Base-by-base conservation (phyloP, 2,113 vertebrate species). In the Glareola pratincola region DNA sequence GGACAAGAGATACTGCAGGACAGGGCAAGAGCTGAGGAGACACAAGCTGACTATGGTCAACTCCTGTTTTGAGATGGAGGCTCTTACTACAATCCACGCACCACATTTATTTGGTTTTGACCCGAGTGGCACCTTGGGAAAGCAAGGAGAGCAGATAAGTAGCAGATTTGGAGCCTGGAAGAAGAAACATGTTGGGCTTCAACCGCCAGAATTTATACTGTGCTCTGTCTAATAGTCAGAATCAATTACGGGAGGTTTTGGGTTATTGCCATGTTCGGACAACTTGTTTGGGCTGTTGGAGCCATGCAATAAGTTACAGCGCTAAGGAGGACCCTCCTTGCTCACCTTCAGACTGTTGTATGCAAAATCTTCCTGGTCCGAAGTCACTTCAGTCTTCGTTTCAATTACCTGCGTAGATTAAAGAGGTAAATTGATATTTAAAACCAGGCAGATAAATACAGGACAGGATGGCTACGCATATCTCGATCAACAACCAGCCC, bases 301-400 rank as follows among this genome's bases (percentile, higher is more conserved):
- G 36, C 18, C 48, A 32, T 4, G 32, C 14, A 39, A 18, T 2
- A 57, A 37, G 36, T n/a, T 53, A 45, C 68, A 84, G 41, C 19
- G 32, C 23, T 9, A 63, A 59, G 39, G 0, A 21, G 20, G 19
- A 53, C 8, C 43, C 76, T 45, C 37, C 82, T 96, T 95, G 98
- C 96, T 97, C 97, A 99, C 99, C 99, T 99, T 99, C 72, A 99
- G 98, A 74, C 98, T 99, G 76, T 99, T 99, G 97, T 99, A 99
- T 8, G 99, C 98, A 63, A 98, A 98, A 72, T 99, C 99, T 16
- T 98, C 98, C 2, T 88, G 97, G 53, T 99, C 99, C 8, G 96
- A 87, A 83, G 98, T 97, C 4, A 96, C 85, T 47, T 97, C 96
- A 43, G 92, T 96, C 88, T 95, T 98, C 2, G 59, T 48, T 75